Base-by-base conservation (phyloP, 2,797 vertebrate genomes). In the Neolamprologus multifasciatus region DNA sequence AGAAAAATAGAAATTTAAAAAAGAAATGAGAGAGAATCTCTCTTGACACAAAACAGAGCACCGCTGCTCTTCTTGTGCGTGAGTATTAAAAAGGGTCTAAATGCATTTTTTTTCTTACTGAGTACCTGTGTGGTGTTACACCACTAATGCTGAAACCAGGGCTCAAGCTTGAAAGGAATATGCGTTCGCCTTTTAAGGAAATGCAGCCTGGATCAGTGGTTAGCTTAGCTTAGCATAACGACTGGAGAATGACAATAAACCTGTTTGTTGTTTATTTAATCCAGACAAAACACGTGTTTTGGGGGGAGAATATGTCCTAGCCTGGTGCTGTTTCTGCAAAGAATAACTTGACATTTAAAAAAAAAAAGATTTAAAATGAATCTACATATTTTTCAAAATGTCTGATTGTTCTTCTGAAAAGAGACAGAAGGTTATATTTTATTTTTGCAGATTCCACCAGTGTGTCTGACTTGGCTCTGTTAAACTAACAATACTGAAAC, bases 271-370 rank as follows among this genome's bases (percentile, higher is more conserved):
- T 71, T 71, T 71, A 43, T 43, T 71, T 71, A 71, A 43, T 71
- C 13, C 67, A 71, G 38, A 71, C 21, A 71, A 43, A 43, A 71
- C 21, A 36, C 2, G 1, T 71, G 38, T 71, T 16, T 43, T 71
- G 8, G 1, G 11, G 38, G 67, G 3, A 43, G 38, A 21, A 43
- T 17, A 71, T 71, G 38, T 69, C 38, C 64, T 23, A 5, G n/a
- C n/a, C 64, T 23, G 13, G 8, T 43, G 21, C 12, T 69, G 13
- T 43, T 69, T 5, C 64, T 16, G 38, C 38, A 43, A 69, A 23
- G 31, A 36, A 0, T 64, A 64, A 36, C 0, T 64, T 64, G 59
- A 64, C 59, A 64, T 8, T 33, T 0, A 0, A 10, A 62, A 59
- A 36, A 12, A 0, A 64, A 64, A 64, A n/a, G 4, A 64, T 64